These are phyloP conservation scores for Baccha elongata DNA, from an alignment of 2,888 invertebrate species.

Conservation along the genomic window DNA sequence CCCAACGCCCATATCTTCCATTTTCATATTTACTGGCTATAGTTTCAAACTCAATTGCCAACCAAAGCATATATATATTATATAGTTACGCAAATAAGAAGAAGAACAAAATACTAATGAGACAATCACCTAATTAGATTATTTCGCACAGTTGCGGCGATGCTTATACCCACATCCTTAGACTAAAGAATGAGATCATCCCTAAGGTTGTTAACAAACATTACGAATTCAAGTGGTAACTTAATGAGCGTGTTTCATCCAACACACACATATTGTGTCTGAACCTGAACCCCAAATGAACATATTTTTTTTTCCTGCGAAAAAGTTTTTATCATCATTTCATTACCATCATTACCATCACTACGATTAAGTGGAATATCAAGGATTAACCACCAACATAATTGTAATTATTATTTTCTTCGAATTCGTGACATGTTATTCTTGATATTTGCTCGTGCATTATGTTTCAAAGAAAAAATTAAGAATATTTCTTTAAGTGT, in stretches of 20 bases:
- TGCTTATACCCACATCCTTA: neutral
- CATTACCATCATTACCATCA: conserved; percentile 41
- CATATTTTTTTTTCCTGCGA: conserved; percentile 12
- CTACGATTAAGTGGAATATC: conserved; percentile 43
- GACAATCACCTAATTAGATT: conserved; percentile 71
- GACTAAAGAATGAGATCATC: neutral
- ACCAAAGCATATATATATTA: neutral
- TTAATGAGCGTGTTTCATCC: conserved; percentile 32
- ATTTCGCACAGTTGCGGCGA: conserved; percentile 44
- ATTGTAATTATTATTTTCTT: neutral
- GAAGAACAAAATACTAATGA: conserved; percentile 58
- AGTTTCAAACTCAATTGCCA: neutral
- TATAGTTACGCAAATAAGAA: conserved; percentile 24
- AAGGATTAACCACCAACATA: conserved; percentile 35
- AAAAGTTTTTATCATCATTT: too few species aligned
- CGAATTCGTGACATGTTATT: neutral
- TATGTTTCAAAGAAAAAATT: too few species aligned
- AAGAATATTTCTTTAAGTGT: too few species aligned
- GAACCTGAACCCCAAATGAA: neutral
- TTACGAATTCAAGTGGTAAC: conserved; percentile 63
- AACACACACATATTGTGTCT: too few species aligned
- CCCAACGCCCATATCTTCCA: conserved; percentile 18
- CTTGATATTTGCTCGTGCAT: too few species aligned
- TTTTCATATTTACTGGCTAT: neutral
- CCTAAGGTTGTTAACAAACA: conserved; percentile 12